A percentile compares a stretch with the other conserved stretches of the same genome.
Evolutionary conservation across 2,113 vertebrate genomes (phyloP).

Genomic region (Caranx ignobilis): DNA sequence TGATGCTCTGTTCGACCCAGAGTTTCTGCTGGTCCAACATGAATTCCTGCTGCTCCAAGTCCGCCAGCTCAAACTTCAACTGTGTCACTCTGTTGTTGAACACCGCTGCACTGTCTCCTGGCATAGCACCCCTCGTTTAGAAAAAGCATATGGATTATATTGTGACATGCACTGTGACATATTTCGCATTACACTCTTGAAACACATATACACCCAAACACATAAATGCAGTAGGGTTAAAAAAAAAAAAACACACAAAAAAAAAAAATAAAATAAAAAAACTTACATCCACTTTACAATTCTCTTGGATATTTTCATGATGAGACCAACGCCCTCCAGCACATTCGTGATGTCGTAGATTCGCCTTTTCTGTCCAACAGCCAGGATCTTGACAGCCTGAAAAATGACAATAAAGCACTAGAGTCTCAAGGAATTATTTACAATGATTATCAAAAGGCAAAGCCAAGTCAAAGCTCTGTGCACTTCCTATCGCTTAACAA

Average conservation of each 20-base stretch:
- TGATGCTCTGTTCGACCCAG: slow-evolving; percentile 95
- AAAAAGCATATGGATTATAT: slow-evolving; percentile 1
- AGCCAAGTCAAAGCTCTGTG: too few relatives aligned
- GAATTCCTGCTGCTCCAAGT: slow-evolving; percentile 89
- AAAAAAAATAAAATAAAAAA: slow-evolving; percentile 54
- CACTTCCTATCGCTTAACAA: too few relatives aligned
- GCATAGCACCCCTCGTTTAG: slow-evolving; percentile 85
- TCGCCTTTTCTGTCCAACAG: slow-evolving; percentile 91
- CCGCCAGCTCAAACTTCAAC: slow-evolving; percentile 91
- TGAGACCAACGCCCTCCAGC: slow-evolving; percentile 93
- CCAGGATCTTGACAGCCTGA: slow-evolving; percentile 90
- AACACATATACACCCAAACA: not conserved
- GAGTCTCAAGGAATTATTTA: too few relatives aligned
- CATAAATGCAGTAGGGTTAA: not conserved
- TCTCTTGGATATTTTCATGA: slow-evolving; percentile 94
- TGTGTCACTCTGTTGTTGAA: slow-evolving; percentile 88
- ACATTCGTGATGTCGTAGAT: slow-evolving; percentile 99
- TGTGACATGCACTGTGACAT: not conserved
- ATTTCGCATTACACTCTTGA: not conserved
- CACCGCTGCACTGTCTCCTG: slow-evolving; percentile 86
- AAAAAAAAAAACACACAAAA: slow-evolving; percentile 82
- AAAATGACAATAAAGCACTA: not conserved
- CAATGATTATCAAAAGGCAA: too few relatives aligned
- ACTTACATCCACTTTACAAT: slow-evolving; percentile 97
- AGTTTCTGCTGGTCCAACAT: slow-evolving; percentile 93